A percentile compares a stretch with the other conserved stretches of the same genome.
Conservation (phyloP, 2,888 invertebrate species). For the Nomada fabriciana region DNA sequence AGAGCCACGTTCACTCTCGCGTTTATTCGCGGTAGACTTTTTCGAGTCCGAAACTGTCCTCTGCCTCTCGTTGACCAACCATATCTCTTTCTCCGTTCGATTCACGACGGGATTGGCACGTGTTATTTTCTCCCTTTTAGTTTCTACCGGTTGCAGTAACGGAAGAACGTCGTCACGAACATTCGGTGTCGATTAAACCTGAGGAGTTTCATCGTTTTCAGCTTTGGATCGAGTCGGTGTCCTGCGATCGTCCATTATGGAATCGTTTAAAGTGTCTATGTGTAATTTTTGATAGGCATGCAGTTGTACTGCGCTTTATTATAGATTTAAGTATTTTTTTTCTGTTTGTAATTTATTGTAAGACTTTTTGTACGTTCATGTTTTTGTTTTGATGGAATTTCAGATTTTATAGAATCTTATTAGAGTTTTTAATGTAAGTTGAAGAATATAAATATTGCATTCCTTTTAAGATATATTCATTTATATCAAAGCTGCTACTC, state of each 20-base stretch:
- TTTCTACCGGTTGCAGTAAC: conserved; percentile 21
- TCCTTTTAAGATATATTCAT: too few species aligned
- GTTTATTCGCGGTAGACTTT: conserved; percentile 57
- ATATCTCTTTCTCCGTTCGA: conserved; percentile 5
- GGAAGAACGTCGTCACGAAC: conserved; percentile 27
- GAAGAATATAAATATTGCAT: too few species aligned
- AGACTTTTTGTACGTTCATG: too few species aligned
- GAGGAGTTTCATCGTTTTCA: conserved; percentile 33
- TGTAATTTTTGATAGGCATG: conserved; percentile 7
- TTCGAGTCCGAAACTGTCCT: conserved; percentile 53
- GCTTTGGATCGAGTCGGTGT: conserved; percentile 27
- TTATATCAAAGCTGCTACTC: conserved; percentile 5
- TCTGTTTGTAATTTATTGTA: too few species aligned
- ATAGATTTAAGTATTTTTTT: too few species aligned
- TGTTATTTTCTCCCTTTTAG: conserved; percentile 52
- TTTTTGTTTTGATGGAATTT: too few species aligned
- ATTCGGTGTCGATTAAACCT: conserved; percentile 42
- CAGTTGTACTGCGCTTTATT: too few species aligned
- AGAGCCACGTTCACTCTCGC: conserved; percentile 51
- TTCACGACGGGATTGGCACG: conserved; percentile 23
- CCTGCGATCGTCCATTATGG: conserved; percentile 29
- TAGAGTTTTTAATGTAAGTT: too few species aligned
- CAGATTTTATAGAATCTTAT: too few species aligned
- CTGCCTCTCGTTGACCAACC: conserved; percentile 60
- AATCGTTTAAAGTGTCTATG: background rate